A percentile compares a stretch with the other conserved stretches of the same genome.
Evolutionary conservation across 2,888 invertebrate species (phyloP).

Genomic region (Leucozona laternaria): DNA sequence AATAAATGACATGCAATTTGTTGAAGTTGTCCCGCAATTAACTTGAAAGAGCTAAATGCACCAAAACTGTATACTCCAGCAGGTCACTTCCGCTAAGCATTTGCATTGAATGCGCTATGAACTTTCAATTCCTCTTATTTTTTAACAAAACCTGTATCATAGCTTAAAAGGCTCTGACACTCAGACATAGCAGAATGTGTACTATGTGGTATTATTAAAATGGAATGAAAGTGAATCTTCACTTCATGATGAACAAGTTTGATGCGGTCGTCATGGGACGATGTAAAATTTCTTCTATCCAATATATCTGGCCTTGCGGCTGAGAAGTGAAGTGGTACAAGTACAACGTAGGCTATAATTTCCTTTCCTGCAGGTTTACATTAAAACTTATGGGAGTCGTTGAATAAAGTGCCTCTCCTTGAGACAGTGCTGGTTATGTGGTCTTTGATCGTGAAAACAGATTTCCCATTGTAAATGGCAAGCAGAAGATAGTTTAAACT

Average conservation of each 20-base stretch:
- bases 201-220: constrained; percentile 25
- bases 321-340: constrained; percentile 32
- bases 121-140: constrained; percentile 45
- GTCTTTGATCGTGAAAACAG: constrained; percentile 22
- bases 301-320: constrained; percentile 52
- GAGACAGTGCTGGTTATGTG: constrained; percentile 28
- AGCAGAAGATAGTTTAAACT: background rate
- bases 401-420: constrained; percentile 28
- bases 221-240: constrained; percentile 65
- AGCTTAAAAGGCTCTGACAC: constrained; percentile 5
- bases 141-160: background rate
- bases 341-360: constrained; percentile 21
- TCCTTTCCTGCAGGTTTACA: constrained; percentile 21
- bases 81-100: constrained; percentile 21
- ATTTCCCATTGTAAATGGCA: constrained; percentile 19
- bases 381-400: background rate
- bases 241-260: constrained; percentile 45
- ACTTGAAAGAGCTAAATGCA: background rate
- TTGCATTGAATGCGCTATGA: constrained; percentile 14
- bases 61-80: background rate
- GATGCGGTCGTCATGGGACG: background rate
- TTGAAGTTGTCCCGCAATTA: constrained; percentile 28
- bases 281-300: background rate
- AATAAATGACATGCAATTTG: constrained; percentile 13
- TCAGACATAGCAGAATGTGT: constrained; percentile 4